A percentile compares a stretch with the other conserved stretches of the same genome.
These are phyloP conservation scores for Meles meles DNA, from an alignment of 2,113 vertebrate genomes.

Conservation along the genomic window DNA sequence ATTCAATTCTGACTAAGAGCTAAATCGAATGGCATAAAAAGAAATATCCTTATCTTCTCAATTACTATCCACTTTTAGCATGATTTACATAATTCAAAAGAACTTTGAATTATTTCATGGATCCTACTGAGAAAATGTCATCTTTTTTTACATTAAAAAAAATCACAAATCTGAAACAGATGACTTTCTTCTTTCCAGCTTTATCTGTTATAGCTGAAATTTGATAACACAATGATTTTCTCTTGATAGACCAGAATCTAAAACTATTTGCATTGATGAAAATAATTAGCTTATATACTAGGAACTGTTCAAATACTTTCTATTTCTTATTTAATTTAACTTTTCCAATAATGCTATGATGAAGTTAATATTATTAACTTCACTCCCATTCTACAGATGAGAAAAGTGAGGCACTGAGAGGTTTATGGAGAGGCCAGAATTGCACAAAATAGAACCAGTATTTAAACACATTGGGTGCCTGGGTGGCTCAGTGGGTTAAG, in stretches of 20 bases:
- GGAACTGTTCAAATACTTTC: not conserved
- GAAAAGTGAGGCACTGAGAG: not conserved
- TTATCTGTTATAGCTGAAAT: not conserved
- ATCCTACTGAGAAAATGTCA: not conserved
- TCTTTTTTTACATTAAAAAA: constrained; percentile 4
- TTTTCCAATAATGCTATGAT: not conserved
- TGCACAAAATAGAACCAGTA: not conserved
- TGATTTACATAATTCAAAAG: constrained; percentile 32
- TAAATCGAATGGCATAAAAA: not conserved
- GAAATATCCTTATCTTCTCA: constrained; percentile 22
- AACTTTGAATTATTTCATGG: not conserved
- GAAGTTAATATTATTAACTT: not conserved
- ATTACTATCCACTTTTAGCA: not conserved
- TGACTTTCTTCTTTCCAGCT: not conserved
- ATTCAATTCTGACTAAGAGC: not conserved
- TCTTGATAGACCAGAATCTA: not conserved
- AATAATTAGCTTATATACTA: not conserved
- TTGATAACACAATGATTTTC: not conserved
- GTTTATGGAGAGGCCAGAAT: not conserved
- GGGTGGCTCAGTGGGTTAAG: not conserved
- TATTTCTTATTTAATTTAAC: not conserved
- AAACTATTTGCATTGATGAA: not conserved
- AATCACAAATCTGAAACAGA: not conserved
- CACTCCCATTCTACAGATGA: not conserved
- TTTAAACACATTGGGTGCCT: not conserved